Conservation (phyloP, 2,113 vertebrate genomes). For the Pseudonaja textilis region DNA sequence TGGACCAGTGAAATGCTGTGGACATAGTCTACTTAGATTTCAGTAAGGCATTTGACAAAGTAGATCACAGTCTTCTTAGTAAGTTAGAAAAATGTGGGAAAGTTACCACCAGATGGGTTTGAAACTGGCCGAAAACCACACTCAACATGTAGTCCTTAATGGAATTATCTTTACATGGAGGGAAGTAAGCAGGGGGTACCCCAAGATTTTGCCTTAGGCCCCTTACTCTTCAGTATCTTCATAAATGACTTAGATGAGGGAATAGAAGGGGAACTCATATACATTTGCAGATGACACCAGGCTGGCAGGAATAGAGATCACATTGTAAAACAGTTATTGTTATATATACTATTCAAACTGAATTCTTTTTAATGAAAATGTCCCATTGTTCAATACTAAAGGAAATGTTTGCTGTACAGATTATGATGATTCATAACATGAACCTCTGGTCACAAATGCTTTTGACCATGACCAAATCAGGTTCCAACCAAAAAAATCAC, state of each 20-base stretch:
- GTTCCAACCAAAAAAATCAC: too few species aligned
- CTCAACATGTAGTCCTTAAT: not conserved
- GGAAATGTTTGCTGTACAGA: slow-evolving; percentile 6
- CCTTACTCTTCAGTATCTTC: not conserved
- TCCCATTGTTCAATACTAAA: not conserved
- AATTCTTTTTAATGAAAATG: not conserved
- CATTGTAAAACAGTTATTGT: not conserved
- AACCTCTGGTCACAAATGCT: too few species aligned
- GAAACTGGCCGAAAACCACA: not conserved
- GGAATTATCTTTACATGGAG: not conserved
- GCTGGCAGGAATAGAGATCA: not conserved
- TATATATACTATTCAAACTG: not conserved
- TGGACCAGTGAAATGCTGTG: not conserved
- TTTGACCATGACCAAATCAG: too few species aligned
- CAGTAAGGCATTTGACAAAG: not conserved
- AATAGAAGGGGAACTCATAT: not conserved
- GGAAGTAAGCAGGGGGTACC: not conserved
- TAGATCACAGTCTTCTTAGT: not conserved
- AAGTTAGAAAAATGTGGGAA: not conserved
- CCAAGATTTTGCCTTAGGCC: not conserved
- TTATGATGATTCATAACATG: not conserved
- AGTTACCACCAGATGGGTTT: not conserved
- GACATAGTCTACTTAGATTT: not conserved
- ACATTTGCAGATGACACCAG: not conserved
- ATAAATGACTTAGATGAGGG: not conserved